phyloP scores from a whole-genome alignment of 2,797 vertebrate species.

The Acanthornis magna region DNA sequence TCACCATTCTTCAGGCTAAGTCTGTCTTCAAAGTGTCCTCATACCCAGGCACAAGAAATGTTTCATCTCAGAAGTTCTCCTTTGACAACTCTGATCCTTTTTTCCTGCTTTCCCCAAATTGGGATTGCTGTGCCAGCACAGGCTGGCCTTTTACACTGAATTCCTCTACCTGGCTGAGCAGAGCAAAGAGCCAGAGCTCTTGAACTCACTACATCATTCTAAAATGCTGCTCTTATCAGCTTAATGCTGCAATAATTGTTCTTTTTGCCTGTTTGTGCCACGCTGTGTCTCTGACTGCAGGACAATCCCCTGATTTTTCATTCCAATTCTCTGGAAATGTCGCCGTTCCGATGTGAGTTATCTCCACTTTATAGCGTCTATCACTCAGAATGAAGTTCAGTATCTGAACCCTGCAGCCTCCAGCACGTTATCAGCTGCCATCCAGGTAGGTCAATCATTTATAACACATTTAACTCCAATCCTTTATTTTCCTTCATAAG shows the following conservation, averaged over 20 bases:
- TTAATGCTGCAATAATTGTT: not conserved
- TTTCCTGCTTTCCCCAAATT: not conserved
- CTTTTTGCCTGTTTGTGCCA: not conserved
- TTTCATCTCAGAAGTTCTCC: not conserved
- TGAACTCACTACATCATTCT: not conserved
- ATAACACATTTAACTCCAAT: not conserved
- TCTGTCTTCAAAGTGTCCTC: not conserved
- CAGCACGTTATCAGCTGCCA: constrained; percentile 20
- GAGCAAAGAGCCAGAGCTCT: not conserved
- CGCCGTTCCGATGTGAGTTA: not conserved
- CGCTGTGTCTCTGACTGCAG: not conserved
- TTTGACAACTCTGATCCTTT: not conserved
- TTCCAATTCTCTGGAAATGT: not conserved
- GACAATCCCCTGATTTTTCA: not conserved
- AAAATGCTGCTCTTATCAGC: not conserved
- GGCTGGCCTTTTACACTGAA: not conserved
- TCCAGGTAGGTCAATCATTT: constrained; percentile 47
- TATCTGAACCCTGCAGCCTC: constrained; percentile 28
- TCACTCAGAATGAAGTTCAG: constrained; percentile 33
- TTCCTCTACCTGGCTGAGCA: not conserved
- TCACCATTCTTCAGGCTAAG: not conserved
- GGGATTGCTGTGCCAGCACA: not conserved
- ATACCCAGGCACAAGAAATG: not conserved
- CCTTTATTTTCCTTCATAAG: constrained; percentile 29
- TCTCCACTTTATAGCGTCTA: not conserved